Conservation (phyloP, 2,797 vertebrate species). For the Chrysocyon brachyurus region DNA sequence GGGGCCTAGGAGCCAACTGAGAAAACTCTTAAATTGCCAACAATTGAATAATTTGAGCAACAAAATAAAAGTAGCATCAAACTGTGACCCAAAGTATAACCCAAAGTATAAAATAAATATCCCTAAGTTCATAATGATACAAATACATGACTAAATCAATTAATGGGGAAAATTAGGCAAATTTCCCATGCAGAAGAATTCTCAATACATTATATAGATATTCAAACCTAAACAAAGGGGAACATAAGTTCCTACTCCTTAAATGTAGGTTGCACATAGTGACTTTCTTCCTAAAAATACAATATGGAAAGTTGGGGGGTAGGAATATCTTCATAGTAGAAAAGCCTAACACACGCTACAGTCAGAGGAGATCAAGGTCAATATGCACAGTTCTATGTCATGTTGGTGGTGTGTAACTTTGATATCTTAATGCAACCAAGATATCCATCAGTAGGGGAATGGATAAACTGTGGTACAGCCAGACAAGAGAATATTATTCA, state of each 20-base stretch:
- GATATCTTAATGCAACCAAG: not conserved
- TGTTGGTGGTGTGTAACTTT: not conserved
- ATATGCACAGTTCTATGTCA: not conserved
- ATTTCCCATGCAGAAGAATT: not conserved
- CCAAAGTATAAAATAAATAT: constrained; percentile 34
- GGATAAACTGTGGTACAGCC: not conserved
- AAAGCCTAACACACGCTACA: not conserved
- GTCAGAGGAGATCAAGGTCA: not conserved
- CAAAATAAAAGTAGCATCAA: not conserved
- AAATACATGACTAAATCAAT: not conserved
- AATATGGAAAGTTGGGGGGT: not conserved
- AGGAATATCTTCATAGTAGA: not conserved
- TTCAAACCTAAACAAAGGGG: not conserved
- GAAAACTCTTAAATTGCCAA: constrained; percentile 24
- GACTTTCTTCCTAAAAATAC: constrained; percentile 6
- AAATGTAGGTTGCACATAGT: not conserved
- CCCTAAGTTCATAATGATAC: not conserved
- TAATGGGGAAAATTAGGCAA: not conserved
- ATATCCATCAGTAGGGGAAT: not conserved
- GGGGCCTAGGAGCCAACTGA: not conserved
- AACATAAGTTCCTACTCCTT: not conserved
- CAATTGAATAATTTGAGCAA: not conserved
- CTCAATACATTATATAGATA: not conserved
- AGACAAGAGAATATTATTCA: not conserved
- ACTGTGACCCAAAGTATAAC: constrained; percentile 17